Base-by-base conservation (phyloP, 1,140 invertebrate species). In the Tetramorium alpestre region DNA sequence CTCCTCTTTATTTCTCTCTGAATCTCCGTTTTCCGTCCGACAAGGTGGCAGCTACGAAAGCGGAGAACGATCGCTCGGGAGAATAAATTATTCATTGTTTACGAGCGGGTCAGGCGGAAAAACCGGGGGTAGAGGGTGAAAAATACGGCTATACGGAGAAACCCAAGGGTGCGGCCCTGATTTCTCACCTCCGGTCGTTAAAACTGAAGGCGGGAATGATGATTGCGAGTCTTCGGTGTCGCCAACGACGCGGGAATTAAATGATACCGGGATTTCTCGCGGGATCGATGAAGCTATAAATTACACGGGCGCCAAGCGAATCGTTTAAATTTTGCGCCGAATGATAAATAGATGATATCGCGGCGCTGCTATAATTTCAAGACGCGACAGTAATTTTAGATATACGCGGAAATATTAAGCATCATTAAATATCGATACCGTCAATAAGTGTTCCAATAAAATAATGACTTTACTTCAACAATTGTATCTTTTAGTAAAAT, bases 21-120 rank as follows among this genome's bases (percentile, higher is more conserved):
- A 41, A 65, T 33, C n/a, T n/a, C n/a, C 51, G 13, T 25, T 54
- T 56, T 25, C 33, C 28, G 38, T 16, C n/a, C 54, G 33, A 28
- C 16, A 64, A 77, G 73, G 28, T 33, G 33, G 38, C 60, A 78
- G 38, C 49, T 56, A 58, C 85, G 76, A 49, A 81, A 25, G 16
- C 51, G 18, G 22, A 28, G 60, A 78, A 58, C 47, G 62, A 33
- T 86, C 51, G 85, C 41, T 2, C 41, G 51, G n/a, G 18, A 44
- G 25, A 58, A 80, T 86, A 86, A 78, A 86, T 86, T 86, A 86
- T 86, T 86, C 85, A 86, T 86, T 80, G 75, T 86, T 86, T 86
- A 81, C 76, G 73, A 33, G 62, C 69, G 54, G 18, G 54, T 73
- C 69, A 44, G 58, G 54, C 80, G 80, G 82, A 77, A 76, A n/a